Base-by-base conservation (phyloP, 2,113 vertebrate species). In the Dolichallabes microphthalmus region DNA sequence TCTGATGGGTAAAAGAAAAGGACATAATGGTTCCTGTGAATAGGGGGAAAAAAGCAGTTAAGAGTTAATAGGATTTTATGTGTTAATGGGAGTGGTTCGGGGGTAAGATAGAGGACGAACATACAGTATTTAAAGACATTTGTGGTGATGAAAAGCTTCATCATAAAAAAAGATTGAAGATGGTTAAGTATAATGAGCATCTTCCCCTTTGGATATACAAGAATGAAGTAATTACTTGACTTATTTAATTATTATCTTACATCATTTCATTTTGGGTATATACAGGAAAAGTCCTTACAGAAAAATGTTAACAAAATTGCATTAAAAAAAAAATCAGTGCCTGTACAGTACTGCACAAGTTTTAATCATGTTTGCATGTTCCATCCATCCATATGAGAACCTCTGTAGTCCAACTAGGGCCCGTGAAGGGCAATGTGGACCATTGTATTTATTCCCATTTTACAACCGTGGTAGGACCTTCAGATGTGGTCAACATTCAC, bases 1-100 rank as follows among this genome's bases (percentile, higher is more conserved):
- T 82, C 83, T 32, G 68, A 66, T 80, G 35, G 64, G 82, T 79
- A 85, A 87, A 85, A 58, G 71, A 80, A 82, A 55, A 66, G 10
- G 30, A 68, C 68, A 63, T 60, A 69, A 84, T 55, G 61, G 45
- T 52, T 74, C 55, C 50, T 10, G 0, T 57, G 52, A 74, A 73
- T 71, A 4, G 39, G 7, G 4, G 9, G 39, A 20, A 60, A 55
- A 71, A 55, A 77, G 27, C 30, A 78, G 35, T 39, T 71, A 71
- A 80, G 66, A 25, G 82, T 57, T 61, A 55, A 50, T 61, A 82
- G 39, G 69, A 35, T 73, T 73, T 64, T 27, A 27, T 61, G 50
- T 77, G 22, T 82, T 66, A 58, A 20, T 55, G 8, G 27, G 39
- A 27, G 11, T 76, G 83, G 32, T 17, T 30, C 13, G 25, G 74